Evolutionary conservation across 64 coral and sea anemone species (phyloP).

Genomic region (Trachythela sp.): DNA sequence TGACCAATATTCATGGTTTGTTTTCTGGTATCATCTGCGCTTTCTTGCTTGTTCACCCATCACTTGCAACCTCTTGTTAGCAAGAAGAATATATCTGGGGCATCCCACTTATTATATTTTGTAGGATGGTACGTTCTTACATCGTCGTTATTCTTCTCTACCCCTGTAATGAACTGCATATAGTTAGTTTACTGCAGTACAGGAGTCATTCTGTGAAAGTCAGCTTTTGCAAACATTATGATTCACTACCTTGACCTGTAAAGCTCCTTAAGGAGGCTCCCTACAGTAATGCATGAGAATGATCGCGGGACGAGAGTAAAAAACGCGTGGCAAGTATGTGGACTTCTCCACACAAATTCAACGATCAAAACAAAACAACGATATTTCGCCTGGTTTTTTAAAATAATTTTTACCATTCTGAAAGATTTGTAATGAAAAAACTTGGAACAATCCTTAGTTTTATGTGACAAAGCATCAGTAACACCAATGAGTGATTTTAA

Average conservation of each 20-base stretch:
- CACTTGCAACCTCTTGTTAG: background rate
- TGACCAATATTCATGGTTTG: conserved; percentile 5
- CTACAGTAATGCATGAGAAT: too few species aligned
- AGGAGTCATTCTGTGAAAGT: background rate
- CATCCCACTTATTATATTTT: background rate
- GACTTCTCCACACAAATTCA: too few species aligned
- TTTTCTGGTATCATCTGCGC: background rate
- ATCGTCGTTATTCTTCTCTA: conserved; percentile 6
- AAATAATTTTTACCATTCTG: too few species aligned
- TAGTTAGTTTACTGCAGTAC: background rate
- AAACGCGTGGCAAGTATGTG: too few species aligned
- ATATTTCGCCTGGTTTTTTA: too few species aligned
- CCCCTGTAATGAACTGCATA: background rate
- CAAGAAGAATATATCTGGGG: background rate
- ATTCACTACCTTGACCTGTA: background rate
- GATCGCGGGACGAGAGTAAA: too few species aligned
- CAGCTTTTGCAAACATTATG: background rate
- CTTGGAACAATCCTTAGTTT: too few species aligned
- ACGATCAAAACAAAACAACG: too few species aligned
- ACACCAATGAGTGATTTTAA: too few species aligned
- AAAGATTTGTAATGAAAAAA: too few species aligned
- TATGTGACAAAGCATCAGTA: too few species aligned
- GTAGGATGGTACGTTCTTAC: background rate
- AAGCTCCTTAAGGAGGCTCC: background rate
- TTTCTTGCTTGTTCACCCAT: background rate